Percentiles rank a stretch among this genome's conserved stretches.
Conservation (phyloP, 2,113 vertebrate species). For the Pterocles gutturalis region DNA sequence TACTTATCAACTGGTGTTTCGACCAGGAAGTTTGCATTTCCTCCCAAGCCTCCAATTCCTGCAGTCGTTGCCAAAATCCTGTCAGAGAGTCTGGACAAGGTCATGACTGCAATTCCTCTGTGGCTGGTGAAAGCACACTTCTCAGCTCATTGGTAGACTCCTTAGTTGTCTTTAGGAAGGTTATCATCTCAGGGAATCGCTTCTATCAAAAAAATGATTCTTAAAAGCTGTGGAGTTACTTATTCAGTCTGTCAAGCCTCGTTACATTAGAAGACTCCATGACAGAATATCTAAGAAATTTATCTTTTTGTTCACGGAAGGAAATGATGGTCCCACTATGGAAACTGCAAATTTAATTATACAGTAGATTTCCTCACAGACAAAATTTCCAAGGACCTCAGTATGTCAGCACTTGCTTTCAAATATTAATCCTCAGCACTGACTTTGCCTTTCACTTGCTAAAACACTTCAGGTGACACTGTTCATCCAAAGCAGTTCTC, state of each 20-base stretch:
- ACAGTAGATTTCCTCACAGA: conserved; percentile 66
- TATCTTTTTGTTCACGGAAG: conserved; percentile 61
- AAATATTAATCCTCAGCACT: conserved; percentile 38
- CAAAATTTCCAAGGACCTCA: conserved; percentile 60
- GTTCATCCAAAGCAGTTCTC: not conserved
- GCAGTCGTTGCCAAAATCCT: conserved; percentile 64
- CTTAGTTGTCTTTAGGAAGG: conserved; percentile 71
- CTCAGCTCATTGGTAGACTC: conserved; percentile 63
- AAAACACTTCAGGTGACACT: not conserved
- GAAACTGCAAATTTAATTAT: conserved; percentile 69
- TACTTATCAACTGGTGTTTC: conserved; percentile 35
- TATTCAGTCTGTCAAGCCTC: conserved; percentile 70
- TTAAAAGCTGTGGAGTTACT: conserved; percentile 66
- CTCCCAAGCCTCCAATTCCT: conserved; percentile 17
- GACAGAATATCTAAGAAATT: conserved; percentile 68
- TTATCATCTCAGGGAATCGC: conserved; percentile 68
- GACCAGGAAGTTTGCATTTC: conserved; percentile 19
- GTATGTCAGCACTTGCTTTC: conserved; percentile 41
- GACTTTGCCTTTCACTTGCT: not conserved
- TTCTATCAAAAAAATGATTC: conserved; percentile 67
- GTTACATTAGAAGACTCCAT: conserved; percentile 66
- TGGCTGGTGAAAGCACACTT: not conserved
- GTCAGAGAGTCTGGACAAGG: conserved; percentile 65
- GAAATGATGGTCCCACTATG: conserved; percentile 62
- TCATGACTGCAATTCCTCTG: conserved; percentile 58